phyloP scores from a whole-genome alignment of 2,797 vertebrate species.

The Leptodactylus fallax region DNA sequence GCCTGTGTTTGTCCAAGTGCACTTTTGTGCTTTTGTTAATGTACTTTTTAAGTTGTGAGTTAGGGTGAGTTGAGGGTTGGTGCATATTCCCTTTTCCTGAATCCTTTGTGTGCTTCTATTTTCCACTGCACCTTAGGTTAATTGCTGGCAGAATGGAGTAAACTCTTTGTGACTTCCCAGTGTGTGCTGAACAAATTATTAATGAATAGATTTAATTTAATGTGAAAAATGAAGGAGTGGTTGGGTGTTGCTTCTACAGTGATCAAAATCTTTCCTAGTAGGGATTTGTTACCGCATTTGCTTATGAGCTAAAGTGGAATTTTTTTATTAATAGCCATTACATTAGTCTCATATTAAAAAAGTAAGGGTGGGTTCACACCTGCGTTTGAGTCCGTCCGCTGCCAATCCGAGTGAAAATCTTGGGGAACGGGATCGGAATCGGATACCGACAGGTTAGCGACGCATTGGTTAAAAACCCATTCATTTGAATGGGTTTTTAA shows the following conservation, averaged over 20 bases:
- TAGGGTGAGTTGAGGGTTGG: constrained; percentile 16
- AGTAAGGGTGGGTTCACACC: too few relatives aligned
- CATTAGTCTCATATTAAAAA: background rate
- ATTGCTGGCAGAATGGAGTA: constrained; percentile 13
- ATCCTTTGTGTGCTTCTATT: constrained; percentile 22
- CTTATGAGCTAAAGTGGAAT: background rate
- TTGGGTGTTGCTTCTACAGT: background rate
- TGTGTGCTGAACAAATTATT: constrained; percentile 18
- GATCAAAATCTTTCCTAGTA: background rate
- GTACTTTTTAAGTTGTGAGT: background rate
- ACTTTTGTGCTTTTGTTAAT: background rate
- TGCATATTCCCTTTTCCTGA: background rate
- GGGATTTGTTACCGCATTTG: background rate
- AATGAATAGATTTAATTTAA: constrained; percentile 35
- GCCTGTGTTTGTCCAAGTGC: background rate
- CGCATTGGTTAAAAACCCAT: too few relatives aligned
- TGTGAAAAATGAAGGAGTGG: constrained; percentile 36
- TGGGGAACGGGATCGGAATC: too few relatives aligned
- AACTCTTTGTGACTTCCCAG: constrained; percentile 36
- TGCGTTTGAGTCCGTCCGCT: too few relatives aligned
- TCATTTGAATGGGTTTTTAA: too few relatives aligned
- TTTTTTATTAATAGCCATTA: background rate
- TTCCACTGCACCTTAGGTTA: constrained; percentile 47
- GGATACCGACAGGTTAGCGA: too few relatives aligned
- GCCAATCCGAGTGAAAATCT: too few relatives aligned